These are phyloP conservation scores for Spea bombifrons DNA, from an alignment of 2,113 vertebrate genomes.

Conservation along the genomic window DNA sequence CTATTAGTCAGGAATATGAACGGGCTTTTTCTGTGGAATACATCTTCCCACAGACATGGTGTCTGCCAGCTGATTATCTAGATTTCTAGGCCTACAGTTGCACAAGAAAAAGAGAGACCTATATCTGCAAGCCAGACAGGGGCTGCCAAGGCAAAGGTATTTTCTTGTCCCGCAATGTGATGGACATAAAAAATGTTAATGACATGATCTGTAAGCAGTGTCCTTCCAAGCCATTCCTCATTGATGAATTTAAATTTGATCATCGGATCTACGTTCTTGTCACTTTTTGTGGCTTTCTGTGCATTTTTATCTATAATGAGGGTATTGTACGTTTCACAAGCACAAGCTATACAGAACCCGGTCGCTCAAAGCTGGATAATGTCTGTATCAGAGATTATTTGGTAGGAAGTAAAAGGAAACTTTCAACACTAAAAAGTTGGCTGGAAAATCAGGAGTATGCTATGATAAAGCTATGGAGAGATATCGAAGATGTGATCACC, in stretches of 20 bases:
- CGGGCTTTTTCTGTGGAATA: slow-evolving; percentile 68
- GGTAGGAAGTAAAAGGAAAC: slow-evolving; percentile 73
- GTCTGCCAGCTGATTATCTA: slow-evolving; percentile 70
- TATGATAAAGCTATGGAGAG: slow-evolving; percentile 62
- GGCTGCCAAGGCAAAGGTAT: slow-evolving; percentile 71
- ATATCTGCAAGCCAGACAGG: slow-evolving; percentile 74
- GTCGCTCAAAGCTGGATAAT: slow-evolving; percentile 65
- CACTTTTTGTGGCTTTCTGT: slow-evolving; percentile 72
- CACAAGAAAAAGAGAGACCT: slow-evolving; percentile 54
- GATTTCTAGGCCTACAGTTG: slow-evolving; percentile 65
- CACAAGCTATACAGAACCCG: slow-evolving; percentile 65
- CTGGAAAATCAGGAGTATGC: slow-evolving; percentile 60
- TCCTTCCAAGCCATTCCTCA: slow-evolving; percentile 74
- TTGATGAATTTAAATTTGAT: slow-evolving; percentile 75
- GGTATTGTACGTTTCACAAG: slow-evolving; percentile 76
- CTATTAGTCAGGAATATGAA: slow-evolving; percentile 71
- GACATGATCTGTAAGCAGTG: slow-evolving; percentile 75
- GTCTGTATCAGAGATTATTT: slow-evolving; percentile 56
- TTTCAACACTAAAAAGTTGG: slow-evolving; percentile 69
- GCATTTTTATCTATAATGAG: slow-evolving; percentile 72
- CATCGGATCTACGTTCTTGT: slow-evolving; percentile 72
- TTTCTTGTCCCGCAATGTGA: slow-evolving; percentile 64
- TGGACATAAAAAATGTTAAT: slow-evolving; percentile 66
- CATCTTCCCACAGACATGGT: slow-evolving; percentile 73
- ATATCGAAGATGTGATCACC: slow-evolving; percentile 70